These are phyloP conservation scores for Bombus soroeensis DNA, from an alignment of 1,140 invertebrate species.

Conservation along the genomic window DNA sequence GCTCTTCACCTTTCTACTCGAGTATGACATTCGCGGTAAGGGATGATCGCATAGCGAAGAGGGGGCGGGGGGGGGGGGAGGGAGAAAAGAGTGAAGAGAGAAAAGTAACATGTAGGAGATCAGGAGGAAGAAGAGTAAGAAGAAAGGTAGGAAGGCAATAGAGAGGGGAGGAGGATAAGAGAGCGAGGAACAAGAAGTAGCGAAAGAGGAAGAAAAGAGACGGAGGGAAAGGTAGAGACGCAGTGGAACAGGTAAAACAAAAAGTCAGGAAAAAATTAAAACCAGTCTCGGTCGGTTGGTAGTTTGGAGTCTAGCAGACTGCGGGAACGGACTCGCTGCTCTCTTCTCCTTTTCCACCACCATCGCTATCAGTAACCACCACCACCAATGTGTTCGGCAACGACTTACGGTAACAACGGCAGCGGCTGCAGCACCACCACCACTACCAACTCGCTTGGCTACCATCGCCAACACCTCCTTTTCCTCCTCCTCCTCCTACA, in stretches of 20 bases:
- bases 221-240: conserved; percentile 24
- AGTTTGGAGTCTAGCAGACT: conserved; percentile 65
- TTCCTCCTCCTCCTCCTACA: conserved; percentile 66
- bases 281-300: conserved; percentile 77
- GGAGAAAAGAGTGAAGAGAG: not conserved
- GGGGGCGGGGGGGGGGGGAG: no score
- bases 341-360: conserved; percentile 67
- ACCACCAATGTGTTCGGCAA: conserved; percentile 34
- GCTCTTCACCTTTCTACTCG: not conserved
- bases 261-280: conserved; percentile 78
- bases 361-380: conserved; percentile 68
- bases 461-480: conserved; percentile 69
- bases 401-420: conserved; percentile 45
- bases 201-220: conserved; percentile 3
- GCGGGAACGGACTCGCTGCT: conserved; percentile 64
- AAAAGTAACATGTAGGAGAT: conserved; percentile 3
- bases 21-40: conserved; percentile 27
- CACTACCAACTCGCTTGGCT: conserved; percentile 46
- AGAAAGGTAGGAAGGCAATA: no score
- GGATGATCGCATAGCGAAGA: conserved; percentile 11
- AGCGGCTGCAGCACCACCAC: conserved; percentile 56
- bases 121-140: no score
- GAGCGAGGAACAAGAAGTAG: not conserved
- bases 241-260: conserved; percentile 68
- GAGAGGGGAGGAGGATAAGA: conserved; percentile 11